Evolutionary conservation across 2,113 vertebrate species (phyloP), one percentile per base, ranked within the genome.

Genomic region (Garra rufa): DNA sequence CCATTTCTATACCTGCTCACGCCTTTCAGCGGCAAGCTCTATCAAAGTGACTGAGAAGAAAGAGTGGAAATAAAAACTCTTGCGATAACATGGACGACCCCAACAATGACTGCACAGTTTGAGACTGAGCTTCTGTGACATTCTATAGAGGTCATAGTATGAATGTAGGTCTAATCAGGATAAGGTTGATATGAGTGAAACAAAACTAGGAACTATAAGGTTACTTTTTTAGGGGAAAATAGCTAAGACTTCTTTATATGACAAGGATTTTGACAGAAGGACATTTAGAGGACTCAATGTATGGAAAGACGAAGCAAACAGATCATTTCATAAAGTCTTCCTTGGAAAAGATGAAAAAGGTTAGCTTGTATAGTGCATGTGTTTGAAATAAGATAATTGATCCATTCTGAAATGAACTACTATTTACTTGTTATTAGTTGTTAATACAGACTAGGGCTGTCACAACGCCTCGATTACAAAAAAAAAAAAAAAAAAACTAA

Each of bases 61-160:
- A 46, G 69, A 46, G n/a, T 19, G 26, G 41, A 65, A 80, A 44
- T 0, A 9, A 59, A 78, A 76, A 76, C 30, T n/a, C 3, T n/a
- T 44, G 30, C n/a, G 34, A 38, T 21, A 77, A 78, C 34, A 38
- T 44, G 77, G 19, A 10, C 2, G 38, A 79, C 38, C 41, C 30
- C 38, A 83, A 88, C 84, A 88, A 83, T 85, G 76, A 44, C 3
- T 3, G 21, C 69, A 61, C 73, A 85, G 83, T 88, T 69, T 26
- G 52, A 74, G n/a, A 30, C 74, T 57, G 28, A 55, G 38, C 65
- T 71, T 65, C 34, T 61, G 19, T 67, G 55, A 80, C 41, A 57
- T 69, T 24, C 26, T 71, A 73, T 48, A 59, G 59, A 87, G 86
- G 83, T 83, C 84, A 82, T 2, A 50, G 43, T 21, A 48, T n/a